Base-by-base conservation (phyloP, 2,113 vertebrate genomes). In the Helogale parvula region DNA sequence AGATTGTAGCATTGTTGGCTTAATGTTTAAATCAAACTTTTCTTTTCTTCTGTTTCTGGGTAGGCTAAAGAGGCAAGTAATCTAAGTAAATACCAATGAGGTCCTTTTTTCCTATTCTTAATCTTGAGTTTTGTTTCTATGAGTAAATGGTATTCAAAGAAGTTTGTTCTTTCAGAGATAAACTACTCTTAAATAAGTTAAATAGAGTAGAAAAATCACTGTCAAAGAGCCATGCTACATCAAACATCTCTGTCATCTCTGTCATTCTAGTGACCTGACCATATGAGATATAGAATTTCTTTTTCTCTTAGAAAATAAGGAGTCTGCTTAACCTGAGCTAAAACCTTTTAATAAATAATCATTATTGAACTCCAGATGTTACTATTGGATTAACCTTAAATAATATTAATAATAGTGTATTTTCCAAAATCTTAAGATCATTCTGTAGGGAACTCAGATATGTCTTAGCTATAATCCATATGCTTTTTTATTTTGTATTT, bases 231-330 rank as follows among this genome's bases (percentile, higher is more conserved):
- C 27, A 35, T 69, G 8, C 54, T 77, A 5, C 19, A 27, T 93
- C 47, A 81, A 88, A 95, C 93, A 35, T 68, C 17, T 86, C 29
- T 95, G 5, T 81, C 19, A 68, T 88, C 23, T 77, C 35, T 95
- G 2, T 63, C 31, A 72, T 91, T 94, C 65, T 71, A 82, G 6
- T 91, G 74, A 83, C 31, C 35, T 84, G 63, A 80, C 50, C 27
- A 29, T 81, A 81, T 90, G 60, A 96, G 1, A 84, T 95, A 50
- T 6, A 76, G 54, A 74, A 79, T 38, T 84, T 90, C 13, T 72
- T 91, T 4, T 35, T 96, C n/a, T 97, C 17, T 88, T 86, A 83
- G n/a, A 88, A 96, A 84, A 83, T 94, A 80, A 97, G 68, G 9
- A 84, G 35, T 69, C n/a, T 85, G 50, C 38, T 95, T 93, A 88